Evolutionary conservation across 2,888 invertebrate species (phyloP), one percentile per base, ranked within the genome.

Genomic region (Choristoneura rosaceana): DNA sequence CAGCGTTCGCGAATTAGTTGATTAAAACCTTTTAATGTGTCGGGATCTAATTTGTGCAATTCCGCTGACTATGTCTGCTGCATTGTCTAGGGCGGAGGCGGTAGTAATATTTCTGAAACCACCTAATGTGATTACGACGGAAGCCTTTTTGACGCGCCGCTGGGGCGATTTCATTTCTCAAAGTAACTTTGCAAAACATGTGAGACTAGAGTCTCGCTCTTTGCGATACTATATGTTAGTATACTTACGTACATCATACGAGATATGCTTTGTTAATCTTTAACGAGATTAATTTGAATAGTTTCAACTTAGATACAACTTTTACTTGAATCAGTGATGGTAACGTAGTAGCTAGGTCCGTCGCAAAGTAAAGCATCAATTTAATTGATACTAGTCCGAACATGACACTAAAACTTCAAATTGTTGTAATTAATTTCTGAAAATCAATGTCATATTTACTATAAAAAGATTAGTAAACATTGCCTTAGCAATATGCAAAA

Each of bases 81-180:
- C 71, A 60, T 69, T 73, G 69, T 73, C 73, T 69, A 59, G 59
- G 69, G 64, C 55, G 67, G 50, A 67, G 55, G 55, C 55, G 74
- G 79, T 78, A 74, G 81, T 82, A 81, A 85, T 85, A 84, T 85
- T 83, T 84, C 80, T 79, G 79, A 80, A 80, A 78, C 81, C 83
- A 83, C 82, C 82, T 84, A 84, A 84, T 81, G 81, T 84, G 84
- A 85, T 87, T 84, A 82, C 81, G 78, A 70, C 76, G 80, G 82
- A 80, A 83, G 85, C 84, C 85, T 84, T 85, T 84, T 86, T 82
- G 84, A 87, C 80, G 80, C 79, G 74, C 69, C 71, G 69, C 74
- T 81, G 80, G 82, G 81, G 83, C 84, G 87, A 86, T 87, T 89
- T 88, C 86, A 89, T 89, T 90, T 88, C 83, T 84, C 85, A 87